Percentiles rank a stretch among this genome's conserved stretches.
Conservation (phyloP, 2,888 invertebrate genomes). For the Schizotus pectinicornis region DNA sequence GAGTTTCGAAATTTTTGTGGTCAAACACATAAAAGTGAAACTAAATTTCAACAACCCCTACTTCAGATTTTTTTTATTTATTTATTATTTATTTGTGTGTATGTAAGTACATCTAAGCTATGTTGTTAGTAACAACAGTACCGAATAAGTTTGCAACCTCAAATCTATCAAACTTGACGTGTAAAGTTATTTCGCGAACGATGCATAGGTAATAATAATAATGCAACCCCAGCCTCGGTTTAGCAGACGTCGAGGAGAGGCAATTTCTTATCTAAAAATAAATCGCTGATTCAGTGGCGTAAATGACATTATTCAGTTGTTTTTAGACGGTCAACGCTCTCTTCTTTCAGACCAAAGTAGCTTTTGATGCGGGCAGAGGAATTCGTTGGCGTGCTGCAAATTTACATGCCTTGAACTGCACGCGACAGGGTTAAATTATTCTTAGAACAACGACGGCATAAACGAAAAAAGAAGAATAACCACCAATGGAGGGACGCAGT, state of each 20-base stretch:
- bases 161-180: too few relatives aligned
- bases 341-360: slow-evolving; percentile 42
- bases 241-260: slow-evolving; percentile 19
- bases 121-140: too few relatives aligned
- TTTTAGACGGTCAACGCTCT: slow-evolving; percentile 52
- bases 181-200: too few relatives aligned
- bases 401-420: slow-evolving; percentile 50
- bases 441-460: slow-evolving; percentile 37
- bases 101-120: too few relatives aligned
- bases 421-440: slow-evolving; percentile 51
- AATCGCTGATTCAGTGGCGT: slow-evolving; percentile 47
- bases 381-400: slow-evolving; percentile 50
- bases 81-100: too few relatives aligned
- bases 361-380: slow-evolving; percentile 44
- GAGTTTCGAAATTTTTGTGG: too few relatives aligned
- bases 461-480: background rate
- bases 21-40: too few relatives aligned
- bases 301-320: slow-evolving; percentile 49
- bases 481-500: background rate
- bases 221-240: slow-evolving; percentile 16
- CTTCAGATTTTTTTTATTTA: too few relatives aligned
- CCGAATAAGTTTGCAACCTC: too few relatives aligned
- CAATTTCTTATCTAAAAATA: slow-evolving; percentile 46
- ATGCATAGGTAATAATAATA: background rate
- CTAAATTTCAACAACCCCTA: too few relatives aligned